Percentiles rank a stretch among this genome's conserved stretches.
phyloP scores from a whole-genome alignment of 2,113 vertebrate genomes.

The Xenus cinereus region DNA sequence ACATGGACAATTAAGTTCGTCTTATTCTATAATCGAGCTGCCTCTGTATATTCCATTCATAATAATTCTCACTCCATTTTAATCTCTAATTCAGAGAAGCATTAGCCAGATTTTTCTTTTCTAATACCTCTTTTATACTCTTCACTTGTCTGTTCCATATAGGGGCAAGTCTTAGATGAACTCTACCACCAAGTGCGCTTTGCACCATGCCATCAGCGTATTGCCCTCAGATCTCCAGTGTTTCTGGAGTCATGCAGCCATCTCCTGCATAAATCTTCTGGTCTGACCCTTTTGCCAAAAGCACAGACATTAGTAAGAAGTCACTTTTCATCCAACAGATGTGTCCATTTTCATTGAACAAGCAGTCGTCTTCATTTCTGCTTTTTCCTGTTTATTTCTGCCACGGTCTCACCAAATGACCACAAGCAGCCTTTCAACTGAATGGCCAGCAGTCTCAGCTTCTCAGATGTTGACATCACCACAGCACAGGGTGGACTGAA shows the following conservation, averaged over 20 bases:
- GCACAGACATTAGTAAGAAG: not conserved
- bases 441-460: not conserved
- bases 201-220: not conserved
- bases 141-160: not conserved
- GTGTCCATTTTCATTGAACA: not conserved
- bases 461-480: not conserved
- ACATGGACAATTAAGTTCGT: constrained; percentile 53
- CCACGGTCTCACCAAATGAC: not conserved
- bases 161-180: not conserved
- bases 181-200: not conserved
- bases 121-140: constrained; percentile 1
- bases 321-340: constrained; percentile 14
- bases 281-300: constrained; percentile 4
- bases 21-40: constrained; percentile 25
- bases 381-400: constrained; percentile 1
- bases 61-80: not conserved
- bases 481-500: not conserved
- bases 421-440: not conserved
- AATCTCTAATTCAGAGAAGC: constrained; percentile 10
- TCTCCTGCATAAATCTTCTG: not conserved
- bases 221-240: not conserved
- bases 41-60: constrained; percentile 17
- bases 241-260: not conserved
- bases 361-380: not conserved
- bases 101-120: constrained; percentile 8